Evolutionary conservation across 1,140 invertebrate genomes (phyloP).

Genomic region (Platyscapa corneri): DNA sequence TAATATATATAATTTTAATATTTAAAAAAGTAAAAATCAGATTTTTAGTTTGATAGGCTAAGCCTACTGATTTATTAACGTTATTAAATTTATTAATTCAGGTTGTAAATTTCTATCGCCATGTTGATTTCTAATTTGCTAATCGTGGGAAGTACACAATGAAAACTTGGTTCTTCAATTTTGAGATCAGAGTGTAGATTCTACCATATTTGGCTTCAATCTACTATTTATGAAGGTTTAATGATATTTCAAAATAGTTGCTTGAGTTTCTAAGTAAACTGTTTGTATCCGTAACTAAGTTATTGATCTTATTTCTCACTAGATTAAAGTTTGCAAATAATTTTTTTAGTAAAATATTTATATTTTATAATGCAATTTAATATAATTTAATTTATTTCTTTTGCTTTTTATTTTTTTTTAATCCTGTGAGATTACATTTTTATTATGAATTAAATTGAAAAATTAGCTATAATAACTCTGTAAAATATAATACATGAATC

Average conservation of each 20-base stretch:
- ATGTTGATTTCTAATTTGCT: slow-evolving; percentile 16
- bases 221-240: background rate
- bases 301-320: background rate
- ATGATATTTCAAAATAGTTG: background rate
- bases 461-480: no score
- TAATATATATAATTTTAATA: no score
- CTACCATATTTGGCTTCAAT: background rate
- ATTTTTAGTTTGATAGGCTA: background rate
- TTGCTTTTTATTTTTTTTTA: no score
- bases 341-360: background rate
- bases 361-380: no score
- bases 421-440: no score
- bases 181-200: background rate
- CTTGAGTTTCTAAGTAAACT: background rate
- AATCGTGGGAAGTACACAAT: background rate
- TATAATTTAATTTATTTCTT: no score
- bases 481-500: no score
- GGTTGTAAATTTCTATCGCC: background rate
- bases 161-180: background rate
- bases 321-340: background rate
- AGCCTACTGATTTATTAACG: background rate
- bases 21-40: background rate
- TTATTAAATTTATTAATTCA: background rate
- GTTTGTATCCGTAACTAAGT: slow-evolving; percentile 8
- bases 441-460: no score